Evolutionary conservation across 2,113 vertebrate species (phyloP).

Genomic region (Centrocercus urophasianus): DNA sequence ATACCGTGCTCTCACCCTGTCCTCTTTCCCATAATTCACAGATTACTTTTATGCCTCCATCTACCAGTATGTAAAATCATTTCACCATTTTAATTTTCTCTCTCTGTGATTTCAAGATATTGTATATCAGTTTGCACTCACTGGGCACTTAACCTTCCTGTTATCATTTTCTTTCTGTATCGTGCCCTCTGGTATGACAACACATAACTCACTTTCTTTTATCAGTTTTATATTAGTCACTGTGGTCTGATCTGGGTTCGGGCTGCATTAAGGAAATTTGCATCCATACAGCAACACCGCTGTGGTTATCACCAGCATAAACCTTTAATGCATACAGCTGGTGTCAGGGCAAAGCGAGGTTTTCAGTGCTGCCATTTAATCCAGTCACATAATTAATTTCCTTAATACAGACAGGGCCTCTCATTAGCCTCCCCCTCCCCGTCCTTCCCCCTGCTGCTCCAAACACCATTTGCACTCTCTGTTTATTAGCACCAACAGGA

Average conservation of each 20-base stretch:
- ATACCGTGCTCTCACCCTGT: background rate
- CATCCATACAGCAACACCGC: background rate
- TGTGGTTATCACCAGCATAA: background rate
- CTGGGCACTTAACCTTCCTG: conserved; percentile 56
- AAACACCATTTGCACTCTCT: background rate
- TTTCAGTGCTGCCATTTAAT: background rate
- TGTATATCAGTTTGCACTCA: conserved; percentile 55
- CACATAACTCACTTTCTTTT: conserved; percentile 31
- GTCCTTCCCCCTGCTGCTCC: conserved; percentile 28
- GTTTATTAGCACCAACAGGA: background rate
- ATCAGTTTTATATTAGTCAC: background rate
- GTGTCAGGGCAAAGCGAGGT: background rate
- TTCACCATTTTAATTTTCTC: conserved; percentile 65
- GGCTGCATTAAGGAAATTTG: conserved; percentile 12
- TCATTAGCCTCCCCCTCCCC: background rate
- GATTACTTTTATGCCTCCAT: conserved; percentile 57
- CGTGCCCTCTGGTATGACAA: background rate
- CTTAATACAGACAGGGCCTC: background rate
- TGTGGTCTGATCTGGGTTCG: background rate
- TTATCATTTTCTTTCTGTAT: conserved; percentile 29
- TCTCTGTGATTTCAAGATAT: conserved; percentile 58
- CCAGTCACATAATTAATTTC: conserved; percentile 49
- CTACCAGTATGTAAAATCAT: conserved; percentile 51
- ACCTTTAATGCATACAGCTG: background rate
- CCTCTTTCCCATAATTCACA: background rate